Evolutionary conservation across 2,888 invertebrate species (phyloP), one percentile per base, ranked within the genome.

Genomic region (Lissonota sp.): DNA sequence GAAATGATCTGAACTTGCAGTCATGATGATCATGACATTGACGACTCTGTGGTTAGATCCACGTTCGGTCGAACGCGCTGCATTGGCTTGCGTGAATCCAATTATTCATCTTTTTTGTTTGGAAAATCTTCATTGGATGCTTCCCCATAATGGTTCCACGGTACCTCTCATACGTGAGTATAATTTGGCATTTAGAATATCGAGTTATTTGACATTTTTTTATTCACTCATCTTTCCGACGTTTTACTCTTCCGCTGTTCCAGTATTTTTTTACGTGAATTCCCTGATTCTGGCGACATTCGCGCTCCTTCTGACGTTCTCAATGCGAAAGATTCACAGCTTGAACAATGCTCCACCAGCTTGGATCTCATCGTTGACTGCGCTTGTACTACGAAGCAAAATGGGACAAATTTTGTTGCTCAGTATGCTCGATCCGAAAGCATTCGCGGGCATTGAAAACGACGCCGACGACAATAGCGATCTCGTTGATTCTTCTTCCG

Each of bases 91-190:
- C 84, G 92, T 95, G 57, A 95, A 94, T 87, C 92, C 95, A 4
- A 91, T 95, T 40, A 93, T 93, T 5, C 95, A 96, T 88, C 93
- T 95, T 70, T 87, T 93, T 14, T 94, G 94, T 87, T 87, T 95
- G 0, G 93, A 94, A 57, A 94, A 94, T 88, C 88, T 95, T 7
- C 93, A 94, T 7, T 94, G 94, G 91, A 91, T 92, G 58, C 90
- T 95, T 49, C 95, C 95, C 0, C 93, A 93, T 75, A 94, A 94
- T 86, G 95, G 95, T 0, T 51, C 57, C 4, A 44, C 53, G 6
- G 16, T 80, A 12, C 87, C 88, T 6, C 78, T 83, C 60, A 73
- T 89, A 42, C 10, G 88, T 90, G 76, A 88, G 86, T 84, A n/a
- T n/a, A 60, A 40, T 12, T 46, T 49, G 1, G 7, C n/a, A 16